Evolutionary conservation across 2,113 vertebrate genomes (phyloP).

Genomic region (Cisticola juncidis): DNA sequence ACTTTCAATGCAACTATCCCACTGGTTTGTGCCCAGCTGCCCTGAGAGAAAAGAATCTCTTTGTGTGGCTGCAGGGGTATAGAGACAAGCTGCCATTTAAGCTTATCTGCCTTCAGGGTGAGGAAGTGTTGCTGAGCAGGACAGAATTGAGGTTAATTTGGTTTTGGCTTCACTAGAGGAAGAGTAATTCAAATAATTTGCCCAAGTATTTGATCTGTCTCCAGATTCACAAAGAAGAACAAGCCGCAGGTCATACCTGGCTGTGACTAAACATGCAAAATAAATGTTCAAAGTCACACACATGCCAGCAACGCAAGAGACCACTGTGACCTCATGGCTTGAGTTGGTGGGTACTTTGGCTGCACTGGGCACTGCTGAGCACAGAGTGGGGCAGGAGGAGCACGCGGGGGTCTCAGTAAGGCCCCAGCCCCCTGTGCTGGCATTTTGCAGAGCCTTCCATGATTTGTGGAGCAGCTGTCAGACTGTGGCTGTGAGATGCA

Average conservation of each 20-base stretch:
- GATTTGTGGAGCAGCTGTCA: background rate
- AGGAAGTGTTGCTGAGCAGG: background rate
- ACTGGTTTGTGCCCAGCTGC: background rate
- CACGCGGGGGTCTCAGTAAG: fast-evolving
- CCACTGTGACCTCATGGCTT: fast-evolving
- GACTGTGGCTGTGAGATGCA: background rate
- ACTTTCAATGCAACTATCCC: fast-evolving
- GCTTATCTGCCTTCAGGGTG: background rate
- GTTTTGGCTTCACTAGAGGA: background rate
- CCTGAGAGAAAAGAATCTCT: background rate
- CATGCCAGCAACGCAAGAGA: fast-evolving
- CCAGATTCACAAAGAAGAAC: background rate
- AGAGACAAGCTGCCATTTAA: background rate
- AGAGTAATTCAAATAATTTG: background rate
- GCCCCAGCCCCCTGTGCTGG: fast-evolving
- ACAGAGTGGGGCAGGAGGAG: background rate
- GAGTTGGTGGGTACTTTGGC: background rate
- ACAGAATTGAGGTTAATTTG: background rate
- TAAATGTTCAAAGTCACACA: background rate
- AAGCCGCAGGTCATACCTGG: background rate
- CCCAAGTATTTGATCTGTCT: background rate
- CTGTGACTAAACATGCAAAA: background rate
- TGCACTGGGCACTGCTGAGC: background rate
- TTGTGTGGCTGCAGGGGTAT: background rate
- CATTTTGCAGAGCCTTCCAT: background rate